Conservation (phyloP, 2,888 invertebrate species). For the Lithodes maja region DNA sequence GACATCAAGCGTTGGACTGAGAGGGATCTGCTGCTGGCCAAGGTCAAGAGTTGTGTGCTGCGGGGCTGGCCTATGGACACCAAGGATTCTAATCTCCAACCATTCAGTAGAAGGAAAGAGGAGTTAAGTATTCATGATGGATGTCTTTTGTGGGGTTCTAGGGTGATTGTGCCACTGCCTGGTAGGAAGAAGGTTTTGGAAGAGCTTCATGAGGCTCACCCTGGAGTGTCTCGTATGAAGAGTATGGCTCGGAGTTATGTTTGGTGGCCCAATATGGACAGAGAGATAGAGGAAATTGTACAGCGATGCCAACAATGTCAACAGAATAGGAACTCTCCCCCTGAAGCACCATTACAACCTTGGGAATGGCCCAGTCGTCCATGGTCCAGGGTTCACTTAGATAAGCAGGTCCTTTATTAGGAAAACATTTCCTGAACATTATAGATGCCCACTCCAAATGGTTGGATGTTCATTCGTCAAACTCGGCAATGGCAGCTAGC, state of each 20-base stretch:
- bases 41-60: not conserved
- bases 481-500: not conserved
- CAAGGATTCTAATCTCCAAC: not conserved
- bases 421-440: not conserved
- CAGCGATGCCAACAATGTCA: conserved; percentile 12
- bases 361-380: conserved; percentile 11
- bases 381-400: conserved; percentile 8
- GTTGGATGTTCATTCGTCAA: conserved; percentile 17
- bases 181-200: conserved; percentile 6
- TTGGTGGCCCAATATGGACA: conserved; percentile 6
- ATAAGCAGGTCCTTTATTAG: not conserved
- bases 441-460: conserved; percentile 24
- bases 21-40: not conserved
- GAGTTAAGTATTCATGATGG: conserved; percentile 12
- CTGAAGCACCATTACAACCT: not conserved
- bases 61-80: not conserved
- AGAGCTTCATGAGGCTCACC: not conserved
- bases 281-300: not conserved
- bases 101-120: not conserved
- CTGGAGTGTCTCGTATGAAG: not conserved
- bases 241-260: conserved; percentile 16
- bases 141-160: not conserved
- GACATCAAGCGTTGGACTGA: conserved; percentile 2
- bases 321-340: not conserved
- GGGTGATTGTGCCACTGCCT: not conserved